Percentiles rank a stretch among this genome's conserved stretches.
These are phyloP conservation scores for Bacillus rossius DNA, from an alignment of 1,140 invertebrate species.

Conservation along the genomic window DNA sequence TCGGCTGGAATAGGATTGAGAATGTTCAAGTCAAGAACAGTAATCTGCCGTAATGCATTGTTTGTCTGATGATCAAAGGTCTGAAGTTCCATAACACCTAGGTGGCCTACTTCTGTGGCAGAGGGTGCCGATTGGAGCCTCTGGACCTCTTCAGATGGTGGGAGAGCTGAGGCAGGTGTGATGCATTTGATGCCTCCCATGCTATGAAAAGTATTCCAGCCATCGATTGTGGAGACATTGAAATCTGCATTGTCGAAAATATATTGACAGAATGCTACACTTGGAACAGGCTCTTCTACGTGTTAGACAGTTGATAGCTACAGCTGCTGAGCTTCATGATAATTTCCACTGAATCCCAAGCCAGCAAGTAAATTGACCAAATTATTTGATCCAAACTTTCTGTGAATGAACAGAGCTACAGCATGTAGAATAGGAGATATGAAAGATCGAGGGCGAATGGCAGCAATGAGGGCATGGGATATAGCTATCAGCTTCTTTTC, in stretches of 20 bases:
- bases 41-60: not conserved
- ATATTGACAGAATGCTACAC: constrained; percentile 19
- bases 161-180: constrained; percentile 9
- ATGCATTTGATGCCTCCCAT: constrained; percentile 29
- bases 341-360: constrained; percentile 16
- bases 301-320: constrained; percentile 13
- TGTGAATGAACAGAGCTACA: constrained; percentile 9
- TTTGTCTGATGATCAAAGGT: not conserved
- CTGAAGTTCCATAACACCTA: not conserved
- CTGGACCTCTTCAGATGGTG: not conserved
- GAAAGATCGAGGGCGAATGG: too few relatives aligned
- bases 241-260: constrained; percentile 32
- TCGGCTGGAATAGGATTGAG: not conserved
- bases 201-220: constrained; percentile 29
- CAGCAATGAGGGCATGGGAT: too few relatives aligned
- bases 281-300: not conserved
- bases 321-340: constrained; percentile 14
- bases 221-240: constrained; percentile 28
- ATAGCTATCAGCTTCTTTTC: too few relatives aligned
- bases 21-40: not conserved
- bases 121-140: not conserved
- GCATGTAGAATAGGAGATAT: too few relatives aligned
- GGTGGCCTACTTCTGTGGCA: not conserved
- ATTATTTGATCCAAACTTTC: constrained; percentile 26
- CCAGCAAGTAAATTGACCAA: constrained; percentile 21